Evolutionary conservation across 2,113 vertebrate genomes (phyloP).

Genomic region (Perca flavescens): DNA sequence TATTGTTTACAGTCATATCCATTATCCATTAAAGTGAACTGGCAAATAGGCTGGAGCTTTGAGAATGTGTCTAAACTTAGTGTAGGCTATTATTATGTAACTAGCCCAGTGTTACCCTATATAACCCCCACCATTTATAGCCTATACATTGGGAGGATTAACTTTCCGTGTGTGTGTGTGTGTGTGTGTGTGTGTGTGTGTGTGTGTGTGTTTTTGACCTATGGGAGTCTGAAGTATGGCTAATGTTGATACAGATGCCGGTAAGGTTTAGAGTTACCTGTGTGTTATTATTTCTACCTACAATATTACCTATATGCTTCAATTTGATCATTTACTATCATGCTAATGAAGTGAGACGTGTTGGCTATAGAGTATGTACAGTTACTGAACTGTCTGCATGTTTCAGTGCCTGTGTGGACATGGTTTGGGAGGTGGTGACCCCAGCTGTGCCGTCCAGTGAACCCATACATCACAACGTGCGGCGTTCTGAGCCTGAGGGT

Average conservation of each 20-base stretch:
- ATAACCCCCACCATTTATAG: conserved; percentile 38
- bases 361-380: background rate
- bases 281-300: background rate
- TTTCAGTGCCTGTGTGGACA: conserved; percentile 81
- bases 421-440: conserved; percentile 96
- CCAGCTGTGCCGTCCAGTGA: conserved; percentile 74
- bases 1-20: accelerated
- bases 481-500: conserved; percentile 77
- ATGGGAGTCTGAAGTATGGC: background rate
- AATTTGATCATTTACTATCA: background rate
- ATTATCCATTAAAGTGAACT: background rate
- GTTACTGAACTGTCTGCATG: background rate
- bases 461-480: conserved; percentile 20
- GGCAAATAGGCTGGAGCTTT: background rate
- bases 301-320: background rate
- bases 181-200: background rate
- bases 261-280: background rate
- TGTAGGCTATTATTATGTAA: conserved; percentile 10
- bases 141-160: conserved; percentile 34
- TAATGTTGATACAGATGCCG: background rate
- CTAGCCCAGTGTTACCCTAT: conserved; percentile 3
- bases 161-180: conserved; percentile 10
- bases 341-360: background rate
- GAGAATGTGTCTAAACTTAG: background rate
- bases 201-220: background rate